Evolutionary conservation across 2,113 vertebrate species (phyloP), one percentile per base, ranked within the genome.

Genomic region (Bucco capensis): DNA sequence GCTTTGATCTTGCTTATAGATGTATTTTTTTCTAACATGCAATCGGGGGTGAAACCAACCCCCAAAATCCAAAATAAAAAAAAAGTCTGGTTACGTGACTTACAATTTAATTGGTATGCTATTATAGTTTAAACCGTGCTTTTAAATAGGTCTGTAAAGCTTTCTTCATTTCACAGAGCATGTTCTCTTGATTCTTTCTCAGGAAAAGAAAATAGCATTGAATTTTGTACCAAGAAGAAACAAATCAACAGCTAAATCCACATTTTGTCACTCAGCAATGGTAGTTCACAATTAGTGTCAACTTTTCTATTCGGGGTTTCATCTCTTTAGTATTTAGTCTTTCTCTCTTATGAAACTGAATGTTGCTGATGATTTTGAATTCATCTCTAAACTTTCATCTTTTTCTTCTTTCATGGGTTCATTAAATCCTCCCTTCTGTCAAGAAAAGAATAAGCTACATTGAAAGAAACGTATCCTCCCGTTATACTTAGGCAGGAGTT

Each of bases 281-380:
- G 33, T 83, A 93, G 28, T 87, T 89, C 85, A 92, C 73, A 42
- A 53, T 66, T 83, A 62, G 12, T 37, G 33, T 78, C 80, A 62
- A 47, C 72, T 73, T 47, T 53, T 53, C 16, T 24, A 16, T 27
- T n/a, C 30, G 83, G 19, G 11, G 79, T 82, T 78, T 60, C 46
- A 67, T 78, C 67, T 75, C 77, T 85, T 60, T 30, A 49, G 13
- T 31, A 42, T 76, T 88, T 53, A 62, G 11, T 37, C 9, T 86
- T 66, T 66, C 77, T 81, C 37, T 88, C 58, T 93, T 81, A 93
- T 70, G 69, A 87, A 90, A 86, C 56, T 73, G 57, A 81, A 75
- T 69, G 51, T 62, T 81, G 37, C 47, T 76, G 85, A 91, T 76
- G 8, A 69, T 40, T 79, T 75, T 90, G 47, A 72, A 33, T 27